Base-by-base conservation (phyloP, 2,888 invertebrate species). In the Aspidapion aeneum region DNA sequence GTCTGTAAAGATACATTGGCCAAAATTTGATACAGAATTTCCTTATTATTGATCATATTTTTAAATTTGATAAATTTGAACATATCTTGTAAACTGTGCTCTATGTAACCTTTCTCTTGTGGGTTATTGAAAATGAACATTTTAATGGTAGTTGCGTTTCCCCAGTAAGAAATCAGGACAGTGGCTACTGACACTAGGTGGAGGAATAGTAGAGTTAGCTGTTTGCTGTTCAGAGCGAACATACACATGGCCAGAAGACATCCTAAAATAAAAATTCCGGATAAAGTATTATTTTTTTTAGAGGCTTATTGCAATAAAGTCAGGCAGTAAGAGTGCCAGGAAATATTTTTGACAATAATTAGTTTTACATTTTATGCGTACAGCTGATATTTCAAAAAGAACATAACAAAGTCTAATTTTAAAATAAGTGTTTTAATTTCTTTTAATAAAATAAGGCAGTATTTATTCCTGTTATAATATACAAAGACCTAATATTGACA, bases 191-290 rank as follows among this genome's bases (percentile, higher is more conserved):
- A 9, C 7, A 52, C 19, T 5, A 52, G 52, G 17, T 52, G 52
- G 52, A 52, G 52, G 17, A 52, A 52, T 3, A 52, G 52, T 5
- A 52, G 18, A 7, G 19, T 52, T 5, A 52, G 52, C n/a, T 52
- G 52, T n/a, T 52, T 52, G 17, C 18, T 18, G 52, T 52, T 52
- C 17, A 52, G 19, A n/a, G 52, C 17, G 19, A 52, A 52, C 17
- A 52, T 52, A n/a, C 52, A 52, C 52, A 52, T 52, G 18, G 52
- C 52, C 17, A 52, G 52, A 5, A 52, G 52, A n/a, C 52, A 52
- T 52, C 52, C 52, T 52, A n/a, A 52, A 52, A 52, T n/a, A 48
- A 48, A 48, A n/a, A 48, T 12, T n/a, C n/a, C n/a, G n/a, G n/a
- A n/a, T n/a, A 7, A 35, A 35, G 12, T 35, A 35, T 35, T 35